Percentiles rank a stretch among this genome's conserved stretches.
Conservation (phyloP, 2,797 vertebrate genomes). For the Varecia variegata region DNA sequence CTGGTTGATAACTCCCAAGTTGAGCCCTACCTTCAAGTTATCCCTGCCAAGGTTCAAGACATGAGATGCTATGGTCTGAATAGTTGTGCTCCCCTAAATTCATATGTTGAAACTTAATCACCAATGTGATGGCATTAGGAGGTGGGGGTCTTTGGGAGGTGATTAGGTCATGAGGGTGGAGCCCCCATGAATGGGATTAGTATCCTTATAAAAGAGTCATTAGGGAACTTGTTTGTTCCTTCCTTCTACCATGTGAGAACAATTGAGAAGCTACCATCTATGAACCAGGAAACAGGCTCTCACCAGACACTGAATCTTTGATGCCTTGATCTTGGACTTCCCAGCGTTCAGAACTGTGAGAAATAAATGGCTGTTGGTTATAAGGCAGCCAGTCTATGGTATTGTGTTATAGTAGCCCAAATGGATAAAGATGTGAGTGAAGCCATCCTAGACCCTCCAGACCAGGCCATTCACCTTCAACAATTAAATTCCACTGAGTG, state of each 20-base stretch:
- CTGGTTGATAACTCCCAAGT: not conserved
- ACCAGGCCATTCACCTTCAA: not conserved
- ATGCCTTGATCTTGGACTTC: not conserved
- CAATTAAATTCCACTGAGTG: not conserved
- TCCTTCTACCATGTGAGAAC: not conserved
- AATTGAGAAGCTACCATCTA: not conserved
- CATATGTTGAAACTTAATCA: not conserved
- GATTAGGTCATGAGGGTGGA: not conserved
- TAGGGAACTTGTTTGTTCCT: not conserved
- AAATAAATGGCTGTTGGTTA: not conserved
- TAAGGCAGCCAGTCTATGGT: not conserved
- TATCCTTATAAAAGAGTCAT: too few relatives aligned
- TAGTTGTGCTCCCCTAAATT: not conserved
- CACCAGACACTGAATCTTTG: not conserved
- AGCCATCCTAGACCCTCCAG: not conserved
- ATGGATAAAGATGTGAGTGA: not conserved
- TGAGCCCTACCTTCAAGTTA: not conserved
- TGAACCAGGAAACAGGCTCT: not conserved
- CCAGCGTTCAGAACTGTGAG: not conserved
- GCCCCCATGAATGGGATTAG: not conserved
- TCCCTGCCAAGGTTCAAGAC: not conserved
- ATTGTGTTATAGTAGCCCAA: not conserved
- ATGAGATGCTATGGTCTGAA: not conserved
- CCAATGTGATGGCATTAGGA: not conserved
- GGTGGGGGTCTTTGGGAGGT: not conserved